Evolutionary conservation across 2,888 invertebrate species (phyloP).

Genomic region (Homarus gammarus): DNA sequence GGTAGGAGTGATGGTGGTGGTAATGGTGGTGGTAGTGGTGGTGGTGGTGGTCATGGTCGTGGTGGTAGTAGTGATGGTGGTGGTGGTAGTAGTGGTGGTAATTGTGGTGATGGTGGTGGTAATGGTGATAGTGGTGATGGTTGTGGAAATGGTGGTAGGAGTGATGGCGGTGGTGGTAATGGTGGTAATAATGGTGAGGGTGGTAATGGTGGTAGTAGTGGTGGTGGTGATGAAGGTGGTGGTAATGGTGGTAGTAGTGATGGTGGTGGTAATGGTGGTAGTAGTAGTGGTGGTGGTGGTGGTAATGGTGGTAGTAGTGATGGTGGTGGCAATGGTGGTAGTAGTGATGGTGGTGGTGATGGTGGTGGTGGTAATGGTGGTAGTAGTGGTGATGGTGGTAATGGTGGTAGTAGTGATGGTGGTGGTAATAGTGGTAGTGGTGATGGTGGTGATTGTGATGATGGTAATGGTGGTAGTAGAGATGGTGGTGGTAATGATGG

Average conservation of each 20-base stretch:
- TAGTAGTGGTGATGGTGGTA: slow-evolving; percentile 6
- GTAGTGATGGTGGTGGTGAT: neutral
- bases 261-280: neutral
- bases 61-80: neutral
- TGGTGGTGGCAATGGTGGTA: neutral
- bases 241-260: neutral
- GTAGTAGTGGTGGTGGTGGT: neutral
- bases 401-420: neutral
- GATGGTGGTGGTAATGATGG: too few relatives aligned
- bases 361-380: neutral
- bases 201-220: too few relatives aligned
- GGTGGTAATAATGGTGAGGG: too few relatives aligned
- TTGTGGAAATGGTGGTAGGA: too few relatives aligned
- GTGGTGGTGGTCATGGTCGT: slow-evolving; percentile 8
- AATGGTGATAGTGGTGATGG: too few relatives aligned
- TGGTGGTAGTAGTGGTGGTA: neutral
- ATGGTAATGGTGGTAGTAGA: too few relatives aligned
- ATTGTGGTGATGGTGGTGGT: too few relatives aligned
- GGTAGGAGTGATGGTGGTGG: slow-evolving; percentile 12
- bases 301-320: neutral
- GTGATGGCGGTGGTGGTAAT: too few relatives aligned
- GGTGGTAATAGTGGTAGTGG: slow-evolving; percentile 11
- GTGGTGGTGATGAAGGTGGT: too few relatives aligned
- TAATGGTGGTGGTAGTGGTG: neutral
- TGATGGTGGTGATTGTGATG: slow-evolving; percentile 3